Conservation (phyloP, 2,113 vertebrate species). For the Sander vitreus region DNA sequence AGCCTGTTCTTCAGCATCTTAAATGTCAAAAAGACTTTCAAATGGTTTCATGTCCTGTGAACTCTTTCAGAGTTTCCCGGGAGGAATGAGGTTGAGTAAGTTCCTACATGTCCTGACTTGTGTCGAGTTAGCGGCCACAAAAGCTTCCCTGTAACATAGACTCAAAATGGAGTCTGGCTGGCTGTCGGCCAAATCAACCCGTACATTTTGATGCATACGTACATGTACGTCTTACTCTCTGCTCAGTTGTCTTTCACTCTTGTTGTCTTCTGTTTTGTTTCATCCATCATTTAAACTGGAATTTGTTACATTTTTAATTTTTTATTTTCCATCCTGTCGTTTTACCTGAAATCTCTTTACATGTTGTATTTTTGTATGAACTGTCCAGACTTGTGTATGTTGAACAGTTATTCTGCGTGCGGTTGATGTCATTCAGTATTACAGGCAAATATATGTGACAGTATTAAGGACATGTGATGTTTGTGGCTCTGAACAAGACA, state of each 20-base stretch:
- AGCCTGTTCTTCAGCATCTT: constrained; percentile 18
- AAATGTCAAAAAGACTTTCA: constrained; percentile 27
- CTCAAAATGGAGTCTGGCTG: constrained; percentile 54
- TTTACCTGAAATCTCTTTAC: constrained; percentile 49
- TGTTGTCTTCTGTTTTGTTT: constrained; percentile 1
- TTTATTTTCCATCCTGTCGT: constrained; percentile 40
- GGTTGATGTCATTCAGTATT: constrained; percentile 73
- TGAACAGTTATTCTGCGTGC: constrained; percentile 66
- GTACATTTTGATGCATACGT: constrained; percentile 17
- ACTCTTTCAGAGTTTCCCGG: constrained; percentile 1
- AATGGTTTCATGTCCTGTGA: constrained; percentile 24
- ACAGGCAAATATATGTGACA: constrained; percentile 62
- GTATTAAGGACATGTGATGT: constrained; percentile 66
- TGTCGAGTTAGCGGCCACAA: constrained; percentile 11
- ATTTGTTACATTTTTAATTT: constrained; percentile 78
- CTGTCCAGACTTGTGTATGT: constrained; percentile 80
- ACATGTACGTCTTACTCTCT: constrained; percentile 11
- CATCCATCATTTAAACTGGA: constrained; percentile 79
- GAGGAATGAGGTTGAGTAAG: constrained; percentile 56
- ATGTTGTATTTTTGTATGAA: constrained; percentile 84
- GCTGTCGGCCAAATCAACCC: constrained; percentile 44
- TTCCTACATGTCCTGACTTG: constrained; percentile 51
- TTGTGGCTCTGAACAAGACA: constrained; percentile 39
- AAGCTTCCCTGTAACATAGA: constrained; percentile 43
- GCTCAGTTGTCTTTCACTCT: background rate